These are phyloP conservation scores for Aurelia aurita DNA, from an alignment of 30 jellyfish, hydroid and myxozoan genomes.

Conservation along the genomic window DNA sequence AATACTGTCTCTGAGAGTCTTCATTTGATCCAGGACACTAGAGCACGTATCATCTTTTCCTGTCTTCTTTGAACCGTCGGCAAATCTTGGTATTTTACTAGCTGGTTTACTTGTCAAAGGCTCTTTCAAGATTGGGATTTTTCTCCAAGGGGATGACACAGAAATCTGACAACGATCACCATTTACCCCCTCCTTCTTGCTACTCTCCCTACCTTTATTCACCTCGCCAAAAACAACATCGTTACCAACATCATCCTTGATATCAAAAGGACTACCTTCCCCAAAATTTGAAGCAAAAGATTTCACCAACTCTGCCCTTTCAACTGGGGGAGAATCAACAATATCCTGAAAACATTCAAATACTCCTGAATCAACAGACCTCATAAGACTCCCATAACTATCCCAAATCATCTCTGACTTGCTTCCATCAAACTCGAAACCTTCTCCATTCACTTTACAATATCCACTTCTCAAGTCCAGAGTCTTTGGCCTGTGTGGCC, in stretches of 20 bases:
- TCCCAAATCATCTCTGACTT: not conserved
- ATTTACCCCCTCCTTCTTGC: not conserved
- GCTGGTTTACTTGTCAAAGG: not conserved
- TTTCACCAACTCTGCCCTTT: too few relatives aligned
- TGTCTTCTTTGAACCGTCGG: not conserved
- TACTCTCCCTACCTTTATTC: not conserved
- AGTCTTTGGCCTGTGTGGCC: not conserved
- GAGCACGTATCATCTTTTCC: not conserved
- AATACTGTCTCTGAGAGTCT: conserved; percentile 33
- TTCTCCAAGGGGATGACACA: not conserved
- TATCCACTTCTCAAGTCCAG: not conserved
- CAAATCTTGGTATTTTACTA: not conserved
- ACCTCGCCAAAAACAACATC: not conserved
- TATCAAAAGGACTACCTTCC: not conserved
- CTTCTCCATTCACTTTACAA: not conserved
- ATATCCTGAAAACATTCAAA: not conserved
- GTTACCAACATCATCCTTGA: not conserved
- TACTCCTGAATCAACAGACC: conserved; percentile 44
- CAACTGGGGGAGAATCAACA: not conserved
- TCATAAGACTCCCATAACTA: not conserved
- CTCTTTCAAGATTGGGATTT: not conserved
- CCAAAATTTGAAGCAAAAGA: too few relatives aligned
- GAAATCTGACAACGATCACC: not conserved
- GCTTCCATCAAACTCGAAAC: not conserved
- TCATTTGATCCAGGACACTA: not conserved